Conservation (phyloP, 2,888 invertebrate genomes). For the Agrotis puta region DNA sequence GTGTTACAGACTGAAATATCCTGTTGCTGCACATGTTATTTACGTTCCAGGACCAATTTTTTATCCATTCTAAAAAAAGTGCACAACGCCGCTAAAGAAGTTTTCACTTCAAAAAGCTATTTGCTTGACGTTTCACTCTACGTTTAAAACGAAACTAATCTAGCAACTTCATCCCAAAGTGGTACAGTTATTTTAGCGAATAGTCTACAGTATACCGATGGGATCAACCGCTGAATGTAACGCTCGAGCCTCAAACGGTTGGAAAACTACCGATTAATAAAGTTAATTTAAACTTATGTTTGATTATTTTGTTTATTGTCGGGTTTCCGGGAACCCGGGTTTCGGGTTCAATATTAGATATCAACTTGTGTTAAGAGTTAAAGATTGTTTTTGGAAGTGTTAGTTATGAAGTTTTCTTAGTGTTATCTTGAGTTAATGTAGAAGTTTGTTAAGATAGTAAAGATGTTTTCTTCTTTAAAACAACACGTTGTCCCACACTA, state of each 20-base stretch:
- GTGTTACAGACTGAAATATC: no score
- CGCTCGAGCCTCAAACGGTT: constrained; percentile 44
- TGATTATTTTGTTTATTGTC: constrained; percentile 41
- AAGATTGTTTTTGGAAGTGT: constrained; percentile 8
- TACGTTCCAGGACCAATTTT: no score
- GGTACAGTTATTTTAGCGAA: constrained; percentile 20
- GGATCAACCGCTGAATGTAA: constrained; percentile 36
- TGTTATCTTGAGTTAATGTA: background rate
- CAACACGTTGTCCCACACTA: no score
- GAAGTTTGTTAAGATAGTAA: background rate
- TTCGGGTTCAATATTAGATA: constrained; percentile 24
- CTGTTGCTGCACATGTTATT: no score
- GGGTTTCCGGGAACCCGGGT: constrained; percentile 7
- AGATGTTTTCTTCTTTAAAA: no score
- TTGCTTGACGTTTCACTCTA: no score
- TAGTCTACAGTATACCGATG: constrained; percentile 31
- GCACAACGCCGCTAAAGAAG: no score
- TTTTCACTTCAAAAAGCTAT: no score
- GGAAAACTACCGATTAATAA: constrained; percentile 59
- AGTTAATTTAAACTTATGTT: constrained; percentile 53
- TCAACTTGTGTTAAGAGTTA: constrained; percentile 21
- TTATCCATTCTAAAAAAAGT: no score
- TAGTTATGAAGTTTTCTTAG: constrained; percentile 31
- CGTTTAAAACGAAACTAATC: background rate
- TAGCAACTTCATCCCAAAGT: constrained; percentile 1